Conservation (phyloP, 2,113 vertebrate genomes). For the Anguilla rostrata region DNA sequence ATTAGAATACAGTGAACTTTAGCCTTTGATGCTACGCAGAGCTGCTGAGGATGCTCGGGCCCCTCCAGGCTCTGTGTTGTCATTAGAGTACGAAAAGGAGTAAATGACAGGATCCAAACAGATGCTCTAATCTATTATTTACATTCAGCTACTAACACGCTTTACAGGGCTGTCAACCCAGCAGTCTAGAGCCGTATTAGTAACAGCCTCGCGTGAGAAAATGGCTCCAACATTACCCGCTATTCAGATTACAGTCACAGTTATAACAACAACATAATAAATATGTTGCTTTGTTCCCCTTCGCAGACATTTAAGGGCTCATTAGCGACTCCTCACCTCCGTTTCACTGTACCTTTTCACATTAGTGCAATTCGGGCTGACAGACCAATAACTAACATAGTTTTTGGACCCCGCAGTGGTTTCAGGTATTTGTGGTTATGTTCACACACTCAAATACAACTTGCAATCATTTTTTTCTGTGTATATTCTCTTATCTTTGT, state of each 20-base stretch:
- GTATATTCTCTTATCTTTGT: not conserved
- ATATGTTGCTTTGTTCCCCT: not conserved
- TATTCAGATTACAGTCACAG: not conserved
- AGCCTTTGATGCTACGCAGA: constrained; percentile 28
- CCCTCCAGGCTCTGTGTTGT: constrained; percentile 26
- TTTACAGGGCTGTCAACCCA: constrained; percentile 37
- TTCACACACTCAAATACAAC: not conserved
- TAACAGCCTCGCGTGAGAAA: constrained; percentile 7
- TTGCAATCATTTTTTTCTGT: not conserved
- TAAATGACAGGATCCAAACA: constrained; percentile 42
- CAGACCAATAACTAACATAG: not conserved
- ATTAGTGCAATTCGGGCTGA: not conserved
- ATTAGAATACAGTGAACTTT: not conserved
- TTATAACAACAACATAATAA: not conserved
- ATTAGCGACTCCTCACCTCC: not conserved
- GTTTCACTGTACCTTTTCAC: not conserved
- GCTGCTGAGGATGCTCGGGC: not conserved
- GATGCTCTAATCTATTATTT: constrained; percentile 54
- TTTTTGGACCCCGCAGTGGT: not conserved
- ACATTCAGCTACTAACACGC: constrained; percentile 37
- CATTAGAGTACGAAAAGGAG: constrained; percentile 44
- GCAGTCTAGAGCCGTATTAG: constrained; percentile 25
- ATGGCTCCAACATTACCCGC: not conserved
- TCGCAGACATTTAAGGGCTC: not conserved
- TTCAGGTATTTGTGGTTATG: not conserved